Evolutionary conservation across 2,888 invertebrate genomes (phyloP).

Genomic region (Nomada ferruginata): DNA sequence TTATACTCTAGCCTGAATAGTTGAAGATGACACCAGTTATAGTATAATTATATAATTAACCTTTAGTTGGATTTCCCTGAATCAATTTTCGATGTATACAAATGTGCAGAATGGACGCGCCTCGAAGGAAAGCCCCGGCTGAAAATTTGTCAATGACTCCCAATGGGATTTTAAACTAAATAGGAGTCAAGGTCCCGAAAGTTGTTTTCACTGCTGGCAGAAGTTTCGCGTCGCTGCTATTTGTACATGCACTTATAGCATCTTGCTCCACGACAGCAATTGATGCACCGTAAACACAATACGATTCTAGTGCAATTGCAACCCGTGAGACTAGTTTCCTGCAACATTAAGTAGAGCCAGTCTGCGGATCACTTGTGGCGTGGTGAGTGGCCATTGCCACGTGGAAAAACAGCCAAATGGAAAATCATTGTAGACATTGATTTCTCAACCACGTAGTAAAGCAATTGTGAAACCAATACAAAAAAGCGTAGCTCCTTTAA

Average conservation of each 20-base stretch:
- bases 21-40: no score
- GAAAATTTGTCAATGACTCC: no score
- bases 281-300: conserved; percentile 21
- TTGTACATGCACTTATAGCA: background rate
- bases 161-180: no score
- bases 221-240: background rate
- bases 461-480: background rate
- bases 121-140: no score
- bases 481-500: background rate
- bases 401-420: background rate
- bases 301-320: conserved; percentile 8
- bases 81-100: no score
- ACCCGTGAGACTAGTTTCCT: conserved; percentile 3
- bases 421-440: background rate
- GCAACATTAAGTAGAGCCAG: background rate
- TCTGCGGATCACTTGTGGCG: conserved; percentile 3
- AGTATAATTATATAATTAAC: no score
- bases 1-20: no score
- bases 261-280: background rate
- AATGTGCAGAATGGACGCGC: no score
- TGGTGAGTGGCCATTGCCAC: background rate
- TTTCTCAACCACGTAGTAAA: background rate
- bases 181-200: background rate
- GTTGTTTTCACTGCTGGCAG: background rate
- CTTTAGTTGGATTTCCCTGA: no score